Evolutionary conservation across 53 echinoderm and acorn worm species (phyloP), one percentile per base, ranked within the genome.

Genomic region (Temnopleurus reevesii): DNA sequence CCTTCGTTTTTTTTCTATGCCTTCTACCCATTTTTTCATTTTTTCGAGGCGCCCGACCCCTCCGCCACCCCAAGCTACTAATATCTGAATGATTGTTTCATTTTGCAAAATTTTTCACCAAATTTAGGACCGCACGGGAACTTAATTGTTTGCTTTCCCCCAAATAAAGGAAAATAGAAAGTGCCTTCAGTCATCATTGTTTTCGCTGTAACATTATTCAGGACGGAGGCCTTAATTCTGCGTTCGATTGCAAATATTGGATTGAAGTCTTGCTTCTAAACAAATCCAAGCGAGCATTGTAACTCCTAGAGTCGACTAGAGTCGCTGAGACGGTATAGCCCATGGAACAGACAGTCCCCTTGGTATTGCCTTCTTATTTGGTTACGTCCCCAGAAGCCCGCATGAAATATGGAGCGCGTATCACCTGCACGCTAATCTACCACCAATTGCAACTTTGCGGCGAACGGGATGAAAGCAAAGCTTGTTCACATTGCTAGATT

Each of bases 351-450:
- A 41, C 71, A 71, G 71, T 71, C 71, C 71, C 71, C 41, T 4
- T 71, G 71, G 71, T 71, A 27, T 41, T 1, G n/a, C 8, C 12
- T 19, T 71, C 71, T 71, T 71, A 38, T 71, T 71, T 71, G 23
- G 71, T 71, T 71, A 71, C 71, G 41, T 41, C 23, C 71, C 71
- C 41, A 36, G 21, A 71, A 71, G 71, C 38, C 71, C 21, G 43
- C 6, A 71, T 71, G 43, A 71, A 71, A 71, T 71, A 71, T 71
- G 71, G 71, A 71, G 71, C 15, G 71, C 71, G 41, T 71, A 41
- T 71, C 71, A 71, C 71, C 71, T 71, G 71, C 71, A 18, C 41
- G 41, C 71, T 71, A 71, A 71, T 71, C 71, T 21, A 71, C 71
- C 71, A 71, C 71, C 71, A 41, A 71, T 71, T 19, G 38, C 36